Base-by-base conservation (phyloP, 1,140 invertebrate species). In the Formica selysi region DNA sequence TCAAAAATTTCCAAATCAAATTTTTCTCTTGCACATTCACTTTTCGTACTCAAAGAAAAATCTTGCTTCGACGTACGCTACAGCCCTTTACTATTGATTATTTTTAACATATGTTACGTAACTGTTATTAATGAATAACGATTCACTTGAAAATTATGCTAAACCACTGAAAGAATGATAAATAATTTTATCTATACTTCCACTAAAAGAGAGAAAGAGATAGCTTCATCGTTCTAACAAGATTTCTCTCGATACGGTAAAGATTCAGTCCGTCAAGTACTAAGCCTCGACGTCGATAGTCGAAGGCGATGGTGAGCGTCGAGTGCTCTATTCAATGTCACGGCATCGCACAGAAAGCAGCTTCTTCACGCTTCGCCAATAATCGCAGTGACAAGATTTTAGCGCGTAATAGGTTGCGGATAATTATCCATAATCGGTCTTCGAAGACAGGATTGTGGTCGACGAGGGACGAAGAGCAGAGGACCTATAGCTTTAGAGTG, bases 341-440 rank as follows among this genome's bases (percentile, higher is more conserved):
- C 19, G 54, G 51, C 79, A 26, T 83, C 68, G 67, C 79, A 74
- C 68, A 74, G 76, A 68, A 59, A 38, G 32, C 79, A 38, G 79
- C 67, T 70, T 65, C 84, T 87, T 91, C 70, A 80, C 85, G 85
- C 78, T 87, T 71, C 61, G 51, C 65, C 89, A 86, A 91, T 91
- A 91, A 91, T 91, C 90, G 89, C 76, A 64, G 59, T 87, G 90
- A 91, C 90, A 91, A 91, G 90, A 90, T 91, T 91, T 91, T 89
- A 88, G 85, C 90, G 59, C 80, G 87, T 91, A 91, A 91, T 91
- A 91, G 90, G 89, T 91, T 87, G 87, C 80, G 76, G 87, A 87
- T 91, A 91, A 91, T 91, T 91, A 91, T 89, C 85, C 87, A 79
- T 91, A 91, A 91, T 91, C 80, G 90, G 80, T 91, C 85, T 81